phyloP scores from a whole-genome alignment of 2,113 vertebrate species.

The Eolophus roseicapilla region DNA sequence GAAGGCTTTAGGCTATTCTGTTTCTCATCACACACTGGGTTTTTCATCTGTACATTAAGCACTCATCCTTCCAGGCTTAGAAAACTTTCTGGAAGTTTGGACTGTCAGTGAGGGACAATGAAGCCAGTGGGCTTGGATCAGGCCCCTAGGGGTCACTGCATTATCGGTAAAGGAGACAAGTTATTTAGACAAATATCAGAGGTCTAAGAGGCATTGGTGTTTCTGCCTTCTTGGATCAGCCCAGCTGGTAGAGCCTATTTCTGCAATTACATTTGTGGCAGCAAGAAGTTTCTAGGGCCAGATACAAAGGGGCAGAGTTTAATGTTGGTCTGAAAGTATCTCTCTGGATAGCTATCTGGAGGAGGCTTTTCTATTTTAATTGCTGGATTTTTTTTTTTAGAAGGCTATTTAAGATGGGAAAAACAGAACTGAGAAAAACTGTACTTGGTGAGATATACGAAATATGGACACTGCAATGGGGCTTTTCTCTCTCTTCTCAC shows the following conservation, averaged over 20 bases:
- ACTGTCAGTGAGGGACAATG: neutral
- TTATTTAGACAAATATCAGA: neutral
- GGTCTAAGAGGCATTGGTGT: neutral
- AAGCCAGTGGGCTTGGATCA: neutral
- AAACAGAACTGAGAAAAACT: neutral
- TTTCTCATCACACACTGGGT: neutral
- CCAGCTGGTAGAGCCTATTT: neutral
- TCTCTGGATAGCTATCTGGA: neutral
- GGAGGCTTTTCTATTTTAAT: neutral
- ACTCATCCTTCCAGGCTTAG: neutral
- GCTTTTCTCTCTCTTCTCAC: neutral
- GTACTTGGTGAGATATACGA: neutral
- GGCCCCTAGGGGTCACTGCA: neutral
- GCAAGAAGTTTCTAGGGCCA: neutral
- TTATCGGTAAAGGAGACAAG: neutral
- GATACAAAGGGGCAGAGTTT: neutral
- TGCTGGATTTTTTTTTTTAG: neutral
- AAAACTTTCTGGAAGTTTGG: neutral
- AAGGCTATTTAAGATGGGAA: neutral
- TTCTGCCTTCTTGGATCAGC: neutral
- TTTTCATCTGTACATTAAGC: neutral
- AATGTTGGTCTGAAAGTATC: neutral
- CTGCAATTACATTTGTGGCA: neutral
- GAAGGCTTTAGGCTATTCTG: constrained; percentile 9
- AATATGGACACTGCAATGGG: neutral